Conservation (phyloP, 1,140 invertebrate genomes). For the Ceratina australensis region DNA sequence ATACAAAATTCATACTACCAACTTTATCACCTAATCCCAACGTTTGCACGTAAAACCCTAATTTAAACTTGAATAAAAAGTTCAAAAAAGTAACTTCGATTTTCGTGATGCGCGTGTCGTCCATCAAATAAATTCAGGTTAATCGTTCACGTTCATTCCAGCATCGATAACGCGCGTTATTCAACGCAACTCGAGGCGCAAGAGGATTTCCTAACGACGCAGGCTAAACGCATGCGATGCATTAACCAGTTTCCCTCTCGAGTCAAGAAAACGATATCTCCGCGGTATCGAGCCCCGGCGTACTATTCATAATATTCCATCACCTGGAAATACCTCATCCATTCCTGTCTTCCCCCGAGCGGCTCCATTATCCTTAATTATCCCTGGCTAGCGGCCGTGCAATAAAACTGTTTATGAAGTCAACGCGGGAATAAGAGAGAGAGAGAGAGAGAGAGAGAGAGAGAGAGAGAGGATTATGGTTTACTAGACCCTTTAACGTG, state of each 20-base stretch:
- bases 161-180: too few species aligned
- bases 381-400: slow-evolving; percentile 57
- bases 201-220: neutral
- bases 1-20: too few species aligned
- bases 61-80: too few species aligned
- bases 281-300: slow-evolving; percentile 44
- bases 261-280: slow-evolving; percentile 33
- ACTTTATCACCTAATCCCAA: too few species aligned
- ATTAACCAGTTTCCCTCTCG: slow-evolving; percentile 49
- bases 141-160: too few species aligned
- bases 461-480: slow-evolving; percentile 19
- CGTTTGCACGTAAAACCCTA: too few species aligned
- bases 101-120: too few species aligned
- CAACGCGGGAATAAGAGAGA: too few species aligned
- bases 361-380: slow-evolving; percentile 66
- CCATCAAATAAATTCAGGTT: too few species aligned
- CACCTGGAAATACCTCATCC: slow-evolving; percentile 60
- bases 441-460: too few species aligned
- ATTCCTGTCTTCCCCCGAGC: slow-evolving; percentile 61
- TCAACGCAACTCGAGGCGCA: too few species aligned
- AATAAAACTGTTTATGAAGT: slow-evolving; percentile 48
- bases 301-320: slow-evolving; percentile 66
- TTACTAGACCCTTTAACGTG: slow-evolving; percentile 42
- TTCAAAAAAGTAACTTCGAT: too few species aligned
- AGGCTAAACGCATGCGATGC: slow-evolving; percentile 31